Conservation (phyloP, 2,797 vertebrate genomes). For the Steatocranus sp. region DNA sequence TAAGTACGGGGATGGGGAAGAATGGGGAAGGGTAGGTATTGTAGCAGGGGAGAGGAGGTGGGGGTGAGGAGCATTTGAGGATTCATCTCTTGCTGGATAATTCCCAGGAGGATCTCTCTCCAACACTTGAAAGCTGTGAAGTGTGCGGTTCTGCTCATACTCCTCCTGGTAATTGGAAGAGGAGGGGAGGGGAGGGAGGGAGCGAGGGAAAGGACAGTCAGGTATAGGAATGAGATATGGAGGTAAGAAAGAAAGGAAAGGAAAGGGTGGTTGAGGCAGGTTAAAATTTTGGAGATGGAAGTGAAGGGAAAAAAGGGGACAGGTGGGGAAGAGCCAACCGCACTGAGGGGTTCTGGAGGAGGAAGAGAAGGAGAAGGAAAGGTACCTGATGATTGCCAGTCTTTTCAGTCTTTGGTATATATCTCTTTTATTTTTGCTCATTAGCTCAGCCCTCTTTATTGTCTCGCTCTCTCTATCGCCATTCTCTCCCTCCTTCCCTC, state of each 20-base stretch:
- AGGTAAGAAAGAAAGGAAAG: background rate
- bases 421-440: slow-evolving; percentile 37
- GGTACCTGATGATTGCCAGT: background rate
- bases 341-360: background rate
- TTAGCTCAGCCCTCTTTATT: slow-evolving; percentile 44
- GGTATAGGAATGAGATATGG: slow-evolving; percentile 40
- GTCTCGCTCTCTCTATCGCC: background rate
- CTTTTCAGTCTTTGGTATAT: background rate
- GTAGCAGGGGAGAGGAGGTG: background rate
- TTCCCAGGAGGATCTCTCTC: slow-evolving; percentile 75
- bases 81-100: slow-evolving; percentile 75
- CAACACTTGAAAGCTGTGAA: slow-evolving; percentile 83
- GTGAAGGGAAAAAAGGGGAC: background rate
- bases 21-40: slow-evolving; percentile 37
- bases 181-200: background rate
- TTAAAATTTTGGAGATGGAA: background rate
- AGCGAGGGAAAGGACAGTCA: slow-evolving; percentile 12
- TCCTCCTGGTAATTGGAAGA: slow-evolving; percentile 80
- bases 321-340: background rate
- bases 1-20: slow-evolving; percentile 13
- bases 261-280: background rate
- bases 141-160: slow-evolving; percentile 80
- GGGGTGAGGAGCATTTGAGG: slow-evolving; percentile 62
- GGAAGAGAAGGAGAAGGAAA: background rate
- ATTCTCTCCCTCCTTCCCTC: slow-evolving; percentile 8